A percentile compares a stretch with the other conserved stretches of the same genome.
These are phyloP conservation scores for Cariama cristata DNA, from an alignment of 2,113 vertebrate species.

Conservation along the genomic window DNA sequence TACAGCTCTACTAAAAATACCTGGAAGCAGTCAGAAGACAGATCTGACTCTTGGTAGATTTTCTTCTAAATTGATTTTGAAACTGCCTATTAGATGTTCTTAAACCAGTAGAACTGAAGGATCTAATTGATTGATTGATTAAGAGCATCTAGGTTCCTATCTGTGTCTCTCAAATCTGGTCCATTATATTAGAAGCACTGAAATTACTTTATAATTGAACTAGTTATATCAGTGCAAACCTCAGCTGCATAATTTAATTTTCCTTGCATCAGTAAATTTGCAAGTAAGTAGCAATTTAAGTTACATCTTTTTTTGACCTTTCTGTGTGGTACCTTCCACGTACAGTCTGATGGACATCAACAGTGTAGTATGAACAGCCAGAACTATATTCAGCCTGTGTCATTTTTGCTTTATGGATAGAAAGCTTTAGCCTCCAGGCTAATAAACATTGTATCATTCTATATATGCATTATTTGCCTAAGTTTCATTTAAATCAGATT, in stretches of 20 bases:
- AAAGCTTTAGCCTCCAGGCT: not conserved
- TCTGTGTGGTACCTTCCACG: not conserved
- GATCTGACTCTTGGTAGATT: not conserved
- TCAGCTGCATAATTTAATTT: not conserved
- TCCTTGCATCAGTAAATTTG: not conserved
- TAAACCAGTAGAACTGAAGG: not conserved
- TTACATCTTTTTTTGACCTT: not conserved
- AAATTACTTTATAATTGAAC: not conserved
- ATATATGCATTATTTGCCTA: not conserved
- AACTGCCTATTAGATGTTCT: not conserved
- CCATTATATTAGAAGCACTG: not conserved
- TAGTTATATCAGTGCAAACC: not conserved
- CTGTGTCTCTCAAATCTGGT: not conserved
- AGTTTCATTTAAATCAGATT: not conserved
- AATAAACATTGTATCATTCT: not conserved
- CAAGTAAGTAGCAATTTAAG: not conserved
- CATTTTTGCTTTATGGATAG: not conserved
- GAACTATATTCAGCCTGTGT: not conserved
- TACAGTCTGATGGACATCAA: not conserved
- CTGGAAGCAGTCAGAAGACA: not conserved
- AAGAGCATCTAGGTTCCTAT: not conserved
- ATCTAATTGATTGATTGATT: not conserved
- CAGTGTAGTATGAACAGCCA: not conserved
- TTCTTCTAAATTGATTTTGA: not conserved
- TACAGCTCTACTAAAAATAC: not conserved